Conservation (phyloP, 2,888 invertebrate species). For the Perizoma flavofasciatum region DNA sequence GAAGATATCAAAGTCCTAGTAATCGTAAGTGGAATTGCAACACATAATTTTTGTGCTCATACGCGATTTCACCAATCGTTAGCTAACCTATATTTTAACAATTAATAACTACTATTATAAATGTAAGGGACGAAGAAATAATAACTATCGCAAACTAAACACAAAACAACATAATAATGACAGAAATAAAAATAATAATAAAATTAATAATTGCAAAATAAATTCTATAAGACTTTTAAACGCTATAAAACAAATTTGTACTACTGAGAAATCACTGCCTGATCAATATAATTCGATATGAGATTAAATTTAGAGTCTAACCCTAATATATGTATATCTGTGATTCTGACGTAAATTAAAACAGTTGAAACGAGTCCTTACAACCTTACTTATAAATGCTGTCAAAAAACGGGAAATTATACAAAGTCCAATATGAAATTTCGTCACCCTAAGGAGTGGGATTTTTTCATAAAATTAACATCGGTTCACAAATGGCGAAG, state of each 20-base stretch:
- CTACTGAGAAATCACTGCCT: constrained; percentile 67
- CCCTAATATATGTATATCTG: neutral
- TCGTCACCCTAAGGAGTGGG: no score
- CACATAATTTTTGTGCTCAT: constrained; percentile 34
- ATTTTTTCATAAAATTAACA: no score
- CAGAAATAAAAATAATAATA: constrained; percentile 45
- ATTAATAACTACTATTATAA: constrained; percentile 13
- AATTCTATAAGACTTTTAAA: constrained; percentile 58
- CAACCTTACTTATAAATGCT: no score
- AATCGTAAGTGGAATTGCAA: constrained; percentile 25
- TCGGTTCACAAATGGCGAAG: no score
- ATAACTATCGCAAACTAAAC: constrained; percentile 39
- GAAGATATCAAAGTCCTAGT: constrained; percentile 34
- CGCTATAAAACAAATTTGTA: constrained; percentile 76
- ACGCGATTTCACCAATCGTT: constrained; percentile 23
- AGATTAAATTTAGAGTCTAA: constrained; percentile 20
- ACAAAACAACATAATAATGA: constrained; percentile 50
- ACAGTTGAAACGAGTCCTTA: no score
- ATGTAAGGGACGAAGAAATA: constrained; percentile 21
- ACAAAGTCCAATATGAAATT: no score
- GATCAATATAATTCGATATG: constrained; percentile 50
- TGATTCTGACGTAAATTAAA: neutral
- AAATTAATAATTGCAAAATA: constrained; percentile 56
- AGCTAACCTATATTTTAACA: constrained; percentile 22
- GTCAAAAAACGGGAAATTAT: no score